Conservation (phyloP, 2,888 invertebrate genomes). For the Drosophila pseudotalamancana region DNA sequence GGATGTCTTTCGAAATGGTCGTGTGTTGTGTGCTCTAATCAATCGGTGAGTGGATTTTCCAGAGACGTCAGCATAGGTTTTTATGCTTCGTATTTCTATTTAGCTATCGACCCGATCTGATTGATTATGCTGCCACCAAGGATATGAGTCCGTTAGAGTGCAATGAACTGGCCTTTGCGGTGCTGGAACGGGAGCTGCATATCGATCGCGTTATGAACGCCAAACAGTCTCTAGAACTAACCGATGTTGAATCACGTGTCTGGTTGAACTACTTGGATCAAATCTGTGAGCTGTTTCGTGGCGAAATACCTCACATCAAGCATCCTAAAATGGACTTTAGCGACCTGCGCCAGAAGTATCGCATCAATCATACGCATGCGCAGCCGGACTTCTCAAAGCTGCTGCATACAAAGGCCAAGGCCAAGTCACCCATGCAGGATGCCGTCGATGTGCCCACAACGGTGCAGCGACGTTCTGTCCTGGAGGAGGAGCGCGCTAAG, state of each 20-base stretch:
- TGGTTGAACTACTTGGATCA: constrained; percentile 93
- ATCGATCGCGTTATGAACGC: constrained; percentile 90
- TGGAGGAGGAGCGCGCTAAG: constrained; percentile 83
- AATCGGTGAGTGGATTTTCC: constrained; percentile 74
- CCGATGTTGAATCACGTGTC: constrained; percentile 81
- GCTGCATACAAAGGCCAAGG: constrained; percentile 80
- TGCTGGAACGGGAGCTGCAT: constrained; percentile 93
- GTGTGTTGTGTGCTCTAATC: constrained; percentile 83
- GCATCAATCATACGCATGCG: constrained; percentile 79
- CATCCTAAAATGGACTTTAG: constrained; percentile 88
- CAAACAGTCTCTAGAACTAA: constrained; percentile 86
- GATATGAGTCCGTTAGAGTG: constrained; percentile 88
- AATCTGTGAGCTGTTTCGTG: constrained; percentile 95
- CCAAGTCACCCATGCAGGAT: constrained; percentile 83
- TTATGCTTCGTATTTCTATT: constrained; percentile 77
- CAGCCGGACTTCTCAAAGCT: constrained; percentile 83
- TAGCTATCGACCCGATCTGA: constrained; percentile 95
- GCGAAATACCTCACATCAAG: constrained; percentile 94
- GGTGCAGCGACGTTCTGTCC: constrained; percentile 80
- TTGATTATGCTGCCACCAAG: constrained; percentile 89
- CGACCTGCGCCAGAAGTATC: constrained; percentile 83
- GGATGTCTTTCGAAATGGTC: constrained; percentile 83
- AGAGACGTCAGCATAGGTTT: not conserved
- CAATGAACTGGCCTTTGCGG: constrained; percentile 93
- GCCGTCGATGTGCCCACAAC: constrained; percentile 79